These are phyloP conservation scores for Chiroxiphia lanceolata DNA, from an alignment of 2,797 vertebrate genomes.

Conservation along the genomic window DNA sequence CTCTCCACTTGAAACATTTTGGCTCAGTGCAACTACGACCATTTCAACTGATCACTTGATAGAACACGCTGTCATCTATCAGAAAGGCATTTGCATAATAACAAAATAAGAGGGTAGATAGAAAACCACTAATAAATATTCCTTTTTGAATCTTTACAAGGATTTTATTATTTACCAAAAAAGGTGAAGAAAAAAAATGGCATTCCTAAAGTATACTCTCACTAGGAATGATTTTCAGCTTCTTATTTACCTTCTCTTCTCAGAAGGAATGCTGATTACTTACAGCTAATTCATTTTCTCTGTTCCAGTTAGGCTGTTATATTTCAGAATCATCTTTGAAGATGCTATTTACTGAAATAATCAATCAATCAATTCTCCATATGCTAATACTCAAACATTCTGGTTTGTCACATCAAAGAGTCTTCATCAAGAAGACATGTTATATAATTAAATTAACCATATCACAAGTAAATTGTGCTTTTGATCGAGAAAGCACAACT, in stretches of 20 bases:
- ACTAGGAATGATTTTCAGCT: neutral
- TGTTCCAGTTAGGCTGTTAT: neutral
- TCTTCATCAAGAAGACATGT: slow-evolving; percentile 2
- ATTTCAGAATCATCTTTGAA: slow-evolving; percentile 52
- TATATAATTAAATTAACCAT: slow-evolving; percentile 49
- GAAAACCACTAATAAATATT: neutral
- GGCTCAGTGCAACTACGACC: neutral
- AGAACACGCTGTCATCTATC: neutral
- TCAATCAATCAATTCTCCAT: slow-evolving; percentile 65
- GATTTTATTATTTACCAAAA: neutral
- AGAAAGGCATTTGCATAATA: neutral
- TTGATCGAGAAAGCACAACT: slow-evolving; percentile 52
- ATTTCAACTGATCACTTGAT: neutral
- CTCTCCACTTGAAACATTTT: neutral
- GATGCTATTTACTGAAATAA: slow-evolving; percentile 59
- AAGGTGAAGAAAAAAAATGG: neutral
- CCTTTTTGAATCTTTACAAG: neutral
- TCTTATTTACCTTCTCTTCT: neutral
- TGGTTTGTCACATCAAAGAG: slow-evolving; percentile 64
- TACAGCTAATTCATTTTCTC: neutral
- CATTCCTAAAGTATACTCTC: neutral
- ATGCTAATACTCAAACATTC: slow-evolving; percentile 56
- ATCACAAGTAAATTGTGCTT: slow-evolving; percentile 56
- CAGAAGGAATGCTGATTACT: neutral
- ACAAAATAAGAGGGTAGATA: neutral